phyloP scores from a whole-genome alignment of 2,888 invertebrate species.

The Drosophila subquinaria region DNA sequence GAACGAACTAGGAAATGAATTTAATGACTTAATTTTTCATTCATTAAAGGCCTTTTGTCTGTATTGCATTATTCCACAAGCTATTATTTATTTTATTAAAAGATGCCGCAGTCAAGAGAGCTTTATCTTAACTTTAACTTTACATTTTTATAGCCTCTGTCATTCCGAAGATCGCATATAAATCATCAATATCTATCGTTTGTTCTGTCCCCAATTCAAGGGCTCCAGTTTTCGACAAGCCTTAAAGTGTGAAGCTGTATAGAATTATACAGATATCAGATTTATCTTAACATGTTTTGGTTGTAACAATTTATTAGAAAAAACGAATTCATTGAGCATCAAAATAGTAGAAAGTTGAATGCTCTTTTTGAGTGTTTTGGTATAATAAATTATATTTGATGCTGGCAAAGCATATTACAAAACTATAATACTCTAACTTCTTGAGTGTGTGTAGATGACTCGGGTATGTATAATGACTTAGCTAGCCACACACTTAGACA shows the following conservation, averaged over 20 bases:
- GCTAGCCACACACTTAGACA: constrained; percentile 35
- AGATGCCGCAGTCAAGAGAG: constrained; percentile 36
- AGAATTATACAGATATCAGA: constrained; percentile 30
- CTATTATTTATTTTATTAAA: constrained; percentile 29
- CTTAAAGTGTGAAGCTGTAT: constrained; percentile 44
- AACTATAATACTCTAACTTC: constrained; percentile 10
- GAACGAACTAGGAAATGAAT: constrained; percentile 49
- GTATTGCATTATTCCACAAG: constrained; percentile 16
- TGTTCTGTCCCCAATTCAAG: constrained; percentile 23
- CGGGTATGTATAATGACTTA: constrained; percentile 5
- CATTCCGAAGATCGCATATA: constrained; percentile 29
- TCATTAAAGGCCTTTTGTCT: constrained; percentile 10
- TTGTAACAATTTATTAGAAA: constrained; percentile 45
- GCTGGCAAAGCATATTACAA: background rate
- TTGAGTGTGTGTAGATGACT: background rate
- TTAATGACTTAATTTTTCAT: constrained; percentile 36
- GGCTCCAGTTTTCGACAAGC: constrained; percentile 12
- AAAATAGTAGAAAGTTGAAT: background rate
- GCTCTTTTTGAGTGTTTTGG: constrained; percentile 7
- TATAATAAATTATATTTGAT: constrained; percentile 1
- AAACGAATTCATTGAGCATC: constrained; percentile 1
- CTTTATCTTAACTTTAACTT: constrained; percentile 12
- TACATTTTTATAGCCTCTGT: constrained; percentile 25
- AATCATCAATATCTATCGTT: constrained; percentile 38
- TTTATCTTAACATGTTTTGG: constrained; percentile 40